These are phyloP conservation scores for Pontoporia blainvillei DNA, from an alignment of 2,113 vertebrate genomes.

Conservation along the genomic window DNA sequence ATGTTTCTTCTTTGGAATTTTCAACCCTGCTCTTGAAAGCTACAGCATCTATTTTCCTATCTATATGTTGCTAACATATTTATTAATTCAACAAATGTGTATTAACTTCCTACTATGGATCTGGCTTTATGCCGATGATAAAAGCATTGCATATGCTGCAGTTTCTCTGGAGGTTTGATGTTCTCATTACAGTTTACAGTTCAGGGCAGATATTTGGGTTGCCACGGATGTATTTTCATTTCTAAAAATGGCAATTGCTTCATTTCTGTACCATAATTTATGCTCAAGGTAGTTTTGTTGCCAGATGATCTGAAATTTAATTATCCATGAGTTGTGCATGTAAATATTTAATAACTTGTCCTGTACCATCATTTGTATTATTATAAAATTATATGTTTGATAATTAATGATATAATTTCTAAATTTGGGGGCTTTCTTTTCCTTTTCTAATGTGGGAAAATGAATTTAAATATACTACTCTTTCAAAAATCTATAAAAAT, in stretches of 20 bases:
- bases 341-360: not conserved
- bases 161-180: not conserved
- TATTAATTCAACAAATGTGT: not conserved
- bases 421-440: not conserved
- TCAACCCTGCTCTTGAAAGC: not conserved
- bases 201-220: not conserved
- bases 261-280: not conserved
- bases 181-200: not conserved
- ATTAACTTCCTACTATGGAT: not conserved
- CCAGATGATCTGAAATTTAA: not conserved
- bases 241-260: not conserved
- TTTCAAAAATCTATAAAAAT: not conserved
- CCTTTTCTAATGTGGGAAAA: not conserved
- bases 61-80: not conserved
- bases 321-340: not conserved
- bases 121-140: not conserved
- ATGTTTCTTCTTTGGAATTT: slow-evolving; percentile 21
- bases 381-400: not conserved
- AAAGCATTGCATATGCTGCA: not conserved
- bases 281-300: not conserved
- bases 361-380: not conserved
- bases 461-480: not conserved
- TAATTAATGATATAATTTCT: not conserved
- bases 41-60: not conserved
- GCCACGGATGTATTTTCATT: not conserved